Base-by-base conservation (phyloP, 2,113 vertebrate genomes). In the Vicugna pacos region DNA sequence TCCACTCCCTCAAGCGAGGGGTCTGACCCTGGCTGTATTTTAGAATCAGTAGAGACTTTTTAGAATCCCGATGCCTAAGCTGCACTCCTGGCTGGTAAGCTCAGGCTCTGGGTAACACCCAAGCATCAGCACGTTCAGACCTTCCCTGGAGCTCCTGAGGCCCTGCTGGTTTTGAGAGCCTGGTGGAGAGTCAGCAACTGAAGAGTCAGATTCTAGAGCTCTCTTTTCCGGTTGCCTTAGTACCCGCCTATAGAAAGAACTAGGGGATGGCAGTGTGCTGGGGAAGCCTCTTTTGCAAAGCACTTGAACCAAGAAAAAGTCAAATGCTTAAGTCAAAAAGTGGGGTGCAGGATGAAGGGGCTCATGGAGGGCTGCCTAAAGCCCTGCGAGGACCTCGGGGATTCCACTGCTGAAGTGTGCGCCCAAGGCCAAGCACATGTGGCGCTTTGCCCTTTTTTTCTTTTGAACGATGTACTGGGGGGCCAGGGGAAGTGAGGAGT, bases 261-360 rank as follows among this genome's bases (percentile, higher is more conserved):
- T 20, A 62, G 20, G 19, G 22, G 35, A 11, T 48, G 65, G 32
- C 16, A n/a, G 64, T 50, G 35, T 54, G 8, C 52, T 67, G 62
- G 46, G 46, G 38, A 90, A 90, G 30, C 16, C 84, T 56, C 48
- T 79, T 94, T 72, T 88, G 46, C 52, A 80, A 77, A 93, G 32
- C 14, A 79, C 32, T 85, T 94, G 58, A 67, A 28, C 6, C 24
- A 30, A 76, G 76, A 81, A 91, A 90, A 90, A 58, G 38, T 24
- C 54, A 72, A 81, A 81, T 28, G 14, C 38, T 17, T 38, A 46
- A 48, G 6, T 64, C 60, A 38, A 50, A 92, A 91, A 79, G 54
- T 72, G 8, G 3, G 14, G 28, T 62, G 4, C 22, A 52, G 38
- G 32, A 42, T 58, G 46, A 65, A 54, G 35, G 14, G 10, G 16